Conservation (phyloP, 2,113 vertebrate species). For the Oncorhynchus gorbuscha region DNA sequence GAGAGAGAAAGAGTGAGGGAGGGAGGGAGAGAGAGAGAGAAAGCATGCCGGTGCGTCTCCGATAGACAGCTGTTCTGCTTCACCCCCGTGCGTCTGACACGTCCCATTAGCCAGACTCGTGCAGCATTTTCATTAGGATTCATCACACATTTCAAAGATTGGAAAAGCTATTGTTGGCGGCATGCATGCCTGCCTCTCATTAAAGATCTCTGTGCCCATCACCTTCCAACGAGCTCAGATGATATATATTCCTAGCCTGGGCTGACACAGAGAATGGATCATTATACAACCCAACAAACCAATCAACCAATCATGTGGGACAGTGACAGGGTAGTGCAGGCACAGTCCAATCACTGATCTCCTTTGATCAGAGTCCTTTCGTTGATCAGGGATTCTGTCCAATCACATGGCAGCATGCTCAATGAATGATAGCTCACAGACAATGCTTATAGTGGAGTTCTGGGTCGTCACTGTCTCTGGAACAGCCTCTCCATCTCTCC, state of each 20-base stretch:
- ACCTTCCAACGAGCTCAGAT: constrained; percentile 10
- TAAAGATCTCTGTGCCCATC: constrained; percentile 28
- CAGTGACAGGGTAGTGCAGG: constrained; percentile 49
- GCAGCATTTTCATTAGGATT: constrained; percentile 44
- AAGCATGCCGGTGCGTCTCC: background rate
- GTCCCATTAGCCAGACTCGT: constrained; percentile 34
- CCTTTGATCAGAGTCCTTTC: constrained; percentile 31
- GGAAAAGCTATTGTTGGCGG: constrained; percentile 19
- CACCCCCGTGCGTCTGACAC: constrained; percentile 44
- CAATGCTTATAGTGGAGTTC: background rate
- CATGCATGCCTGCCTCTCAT: constrained; percentile 4
- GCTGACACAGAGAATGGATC: background rate
- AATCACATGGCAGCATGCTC: constrained; percentile 22
- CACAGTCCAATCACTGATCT: constrained; percentile 22
- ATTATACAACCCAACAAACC: constrained; percentile 34
- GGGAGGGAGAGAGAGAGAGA: too few species aligned
- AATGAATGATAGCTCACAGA: constrained; percentile 31
- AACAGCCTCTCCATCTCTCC: background rate
- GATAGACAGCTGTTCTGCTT: constrained; percentile 56
- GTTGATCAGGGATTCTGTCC: constrained; percentile 5
- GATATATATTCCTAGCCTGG: constrained; percentile 7
- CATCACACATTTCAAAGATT: constrained; percentile 43
- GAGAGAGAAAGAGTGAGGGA: background rate
- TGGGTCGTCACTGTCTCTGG: background rate
- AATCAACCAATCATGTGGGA: constrained; percentile 44